phyloP scores from a whole-genome alignment of 2,797 vertebrate species.

The Pelobates cultripes region DNA sequence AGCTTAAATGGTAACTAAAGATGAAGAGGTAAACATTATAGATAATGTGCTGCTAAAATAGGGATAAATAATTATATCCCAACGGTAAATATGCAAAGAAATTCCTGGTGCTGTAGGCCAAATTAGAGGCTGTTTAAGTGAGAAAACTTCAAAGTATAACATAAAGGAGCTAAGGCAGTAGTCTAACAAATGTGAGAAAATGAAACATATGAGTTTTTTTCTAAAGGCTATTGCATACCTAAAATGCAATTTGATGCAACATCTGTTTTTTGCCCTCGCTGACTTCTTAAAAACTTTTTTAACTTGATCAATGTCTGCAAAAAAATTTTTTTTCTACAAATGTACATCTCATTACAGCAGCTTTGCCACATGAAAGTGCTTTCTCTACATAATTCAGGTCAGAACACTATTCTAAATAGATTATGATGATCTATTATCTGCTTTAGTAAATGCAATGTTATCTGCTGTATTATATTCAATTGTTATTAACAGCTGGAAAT shows the following conservation, averaged over 20 bases:
- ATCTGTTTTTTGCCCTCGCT: slow-evolving; percentile 8
- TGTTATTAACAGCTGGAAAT: no score
- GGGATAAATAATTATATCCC: neutral
- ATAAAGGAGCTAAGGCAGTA: neutral
- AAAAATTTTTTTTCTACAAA: no score
- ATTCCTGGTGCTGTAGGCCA: slow-evolving; percentile 10
- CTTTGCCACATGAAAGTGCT: no score
- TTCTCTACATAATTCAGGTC: no score
- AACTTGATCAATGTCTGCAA: no score
- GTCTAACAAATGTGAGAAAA: slow-evolving; percentile 29
- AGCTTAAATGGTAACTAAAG: slow-evolving; percentile 11
- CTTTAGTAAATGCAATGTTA: no score
- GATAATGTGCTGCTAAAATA: neutral
- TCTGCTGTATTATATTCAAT: no score
- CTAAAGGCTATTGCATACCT: slow-evolving; percentile 4
- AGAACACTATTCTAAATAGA: no score
- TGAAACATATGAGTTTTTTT: neutral
- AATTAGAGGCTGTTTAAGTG: slow-evolving; percentile 35
- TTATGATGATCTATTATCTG: no score
- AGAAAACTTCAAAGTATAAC: slow-evolving; percentile 29
- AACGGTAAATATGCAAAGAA: neutral
- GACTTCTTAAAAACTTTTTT: neutral
- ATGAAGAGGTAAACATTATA: slow-evolving; percentile 14
- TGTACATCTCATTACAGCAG: no score
- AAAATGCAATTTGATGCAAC: neutral